Evolutionary conservation across 2,888 invertebrate genomes (phyloP).

Genomic region (Lymantria dispar): DNA sequence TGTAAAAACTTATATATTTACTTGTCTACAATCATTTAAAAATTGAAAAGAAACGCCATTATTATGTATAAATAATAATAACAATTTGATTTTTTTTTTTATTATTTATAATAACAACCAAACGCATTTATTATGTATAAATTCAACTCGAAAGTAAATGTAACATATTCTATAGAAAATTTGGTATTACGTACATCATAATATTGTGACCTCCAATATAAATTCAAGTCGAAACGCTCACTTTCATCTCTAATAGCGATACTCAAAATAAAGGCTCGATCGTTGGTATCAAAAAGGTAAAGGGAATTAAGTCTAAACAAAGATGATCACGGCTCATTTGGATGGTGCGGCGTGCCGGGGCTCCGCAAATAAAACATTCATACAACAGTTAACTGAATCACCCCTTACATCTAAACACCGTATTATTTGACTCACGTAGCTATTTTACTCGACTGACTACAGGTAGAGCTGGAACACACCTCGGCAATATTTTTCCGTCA

Average conservation of each 20-base stretch:
- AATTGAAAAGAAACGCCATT: too few relatives aligned
- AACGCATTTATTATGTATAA: too few relatives aligned
- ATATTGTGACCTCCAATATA: slow-evolving; percentile 6
- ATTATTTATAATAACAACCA: too few relatives aligned
- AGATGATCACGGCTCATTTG: slow-evolving; percentile 33
- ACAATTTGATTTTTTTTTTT: too few relatives aligned
- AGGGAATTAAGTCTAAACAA: slow-evolving; percentile 35
- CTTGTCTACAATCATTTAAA: too few relatives aligned
- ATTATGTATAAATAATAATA: too few relatives aligned
- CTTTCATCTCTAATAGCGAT: slow-evolving; percentile 17
- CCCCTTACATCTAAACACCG: slow-evolving; percentile 28
- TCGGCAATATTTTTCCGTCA: slow-evolving; percentile 75
- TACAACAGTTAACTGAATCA: slow-evolving; percentile 41
- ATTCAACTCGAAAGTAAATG: background rate
- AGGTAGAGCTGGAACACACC: slow-evolving; percentile 48
- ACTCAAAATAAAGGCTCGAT: slow-evolving; percentile 21
- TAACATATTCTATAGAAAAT: background rate
- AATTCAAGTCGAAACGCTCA: slow-evolving; percentile 9
- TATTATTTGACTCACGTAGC: slow-evolving; percentile 39
- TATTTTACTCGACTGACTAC: slow-evolving; percentile 38
- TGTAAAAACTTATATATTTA: too few relatives aligned
- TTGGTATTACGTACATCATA: background rate
- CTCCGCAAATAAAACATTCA: slow-evolving; percentile 48
- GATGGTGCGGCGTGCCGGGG: slow-evolving; percentile 10
- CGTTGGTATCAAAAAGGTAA: slow-evolving; percentile 25